phyloP scores from a whole-genome alignment of 2,113 vertebrate genomes.

The Otolemur garnettii region DNA sequence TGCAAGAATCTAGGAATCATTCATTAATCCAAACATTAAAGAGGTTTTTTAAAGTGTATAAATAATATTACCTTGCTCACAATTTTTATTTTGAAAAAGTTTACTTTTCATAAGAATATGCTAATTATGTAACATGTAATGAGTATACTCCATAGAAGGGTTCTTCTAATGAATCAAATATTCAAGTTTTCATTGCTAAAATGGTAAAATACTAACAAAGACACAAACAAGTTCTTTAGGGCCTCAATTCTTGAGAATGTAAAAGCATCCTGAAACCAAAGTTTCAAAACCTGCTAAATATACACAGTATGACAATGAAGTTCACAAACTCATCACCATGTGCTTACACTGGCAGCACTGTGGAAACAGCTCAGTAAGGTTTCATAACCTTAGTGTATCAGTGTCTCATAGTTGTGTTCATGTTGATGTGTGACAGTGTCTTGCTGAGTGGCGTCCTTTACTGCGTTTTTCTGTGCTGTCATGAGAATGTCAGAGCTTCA shows the following conservation, averaged over 20 bases:
- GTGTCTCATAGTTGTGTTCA: too few species aligned
- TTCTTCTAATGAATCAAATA: not conserved
- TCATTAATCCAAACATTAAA: conserved; percentile 18
- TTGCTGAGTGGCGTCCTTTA: too few species aligned
- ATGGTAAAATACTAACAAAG: not conserved
- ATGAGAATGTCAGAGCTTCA: too few species aligned
- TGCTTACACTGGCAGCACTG: too few species aligned
- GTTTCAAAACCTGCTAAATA: not conserved
- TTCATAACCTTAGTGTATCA: too few species aligned
- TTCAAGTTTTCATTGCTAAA: conserved; percentile 33
- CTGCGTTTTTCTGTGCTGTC: too few species aligned
- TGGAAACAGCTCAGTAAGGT: too few species aligned
- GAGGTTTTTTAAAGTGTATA: not conserved
- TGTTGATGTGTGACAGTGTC: too few species aligned
- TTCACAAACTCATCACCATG: too few species aligned
- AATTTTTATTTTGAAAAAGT: not conserved
- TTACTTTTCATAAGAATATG: not conserved
- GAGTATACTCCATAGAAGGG: too few species aligned
- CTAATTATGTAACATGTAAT: not conserved
- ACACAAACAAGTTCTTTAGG: not conserved
- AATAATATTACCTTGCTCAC: not conserved
- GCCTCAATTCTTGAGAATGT: not conserved
- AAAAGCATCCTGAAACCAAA: not conserved
- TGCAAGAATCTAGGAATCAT: not conserved
- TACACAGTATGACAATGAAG: too few species aligned